These are phyloP conservation scores for Lepidocyrtoides sp. DNA, from an alignment of 2,888 invertebrate species.

Conservation along the genomic window DNA sequence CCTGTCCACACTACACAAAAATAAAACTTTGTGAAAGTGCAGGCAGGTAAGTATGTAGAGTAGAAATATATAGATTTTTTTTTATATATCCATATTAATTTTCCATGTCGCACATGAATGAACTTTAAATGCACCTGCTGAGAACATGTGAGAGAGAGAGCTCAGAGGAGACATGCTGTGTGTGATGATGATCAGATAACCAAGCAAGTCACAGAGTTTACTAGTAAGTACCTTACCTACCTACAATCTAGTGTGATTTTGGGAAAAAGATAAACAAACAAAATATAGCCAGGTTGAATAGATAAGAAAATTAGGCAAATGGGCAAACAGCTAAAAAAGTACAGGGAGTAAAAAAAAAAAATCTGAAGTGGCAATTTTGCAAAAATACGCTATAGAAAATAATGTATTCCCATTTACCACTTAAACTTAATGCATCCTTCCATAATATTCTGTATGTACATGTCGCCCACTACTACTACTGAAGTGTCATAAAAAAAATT, in stretches of 20 bases:
- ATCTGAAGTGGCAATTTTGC: slow-evolving; percentile 14
- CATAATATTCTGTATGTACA: background rate
- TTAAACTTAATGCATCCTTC: background rate
- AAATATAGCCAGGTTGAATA: no score
- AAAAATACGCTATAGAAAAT: background rate
- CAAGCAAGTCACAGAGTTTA: background rate
- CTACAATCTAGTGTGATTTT: background rate
- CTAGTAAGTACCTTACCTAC: no score
- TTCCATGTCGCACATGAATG: background rate
- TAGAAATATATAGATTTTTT: no score
- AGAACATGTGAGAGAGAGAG: slow-evolving; percentile 22
- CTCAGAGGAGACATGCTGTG: no score
- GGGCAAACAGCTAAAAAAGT: background rate
- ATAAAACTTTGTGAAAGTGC: no score
- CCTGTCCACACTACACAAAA: background rate
- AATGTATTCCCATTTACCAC: background rate
- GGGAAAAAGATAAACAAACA: background rate
- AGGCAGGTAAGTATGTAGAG: no score
- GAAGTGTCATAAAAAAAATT: no score
- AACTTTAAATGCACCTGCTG: slow-evolving; percentile 14
- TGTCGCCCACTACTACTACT: slow-evolving; percentile 27
- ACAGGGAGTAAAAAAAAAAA: background rate
- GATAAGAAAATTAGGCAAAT: background rate
- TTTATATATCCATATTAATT: no score
- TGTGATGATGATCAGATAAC: background rate